Conservation (phyloP, 2,113 vertebrate species). For the Pithys albifrons region DNA sequence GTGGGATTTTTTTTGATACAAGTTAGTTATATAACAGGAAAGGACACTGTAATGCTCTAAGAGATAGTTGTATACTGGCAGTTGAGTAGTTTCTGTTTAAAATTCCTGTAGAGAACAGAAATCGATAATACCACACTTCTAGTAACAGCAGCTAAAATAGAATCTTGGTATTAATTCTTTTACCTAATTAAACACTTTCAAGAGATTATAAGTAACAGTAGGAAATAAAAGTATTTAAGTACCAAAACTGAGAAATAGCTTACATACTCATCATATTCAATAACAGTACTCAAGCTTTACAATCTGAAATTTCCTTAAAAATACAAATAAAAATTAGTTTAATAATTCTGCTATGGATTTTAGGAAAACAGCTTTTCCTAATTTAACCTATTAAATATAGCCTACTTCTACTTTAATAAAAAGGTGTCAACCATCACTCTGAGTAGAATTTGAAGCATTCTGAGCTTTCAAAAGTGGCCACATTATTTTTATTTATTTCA, state of each 20-base stretch:
- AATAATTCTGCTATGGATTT: background rate
- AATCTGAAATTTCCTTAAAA: background rate
- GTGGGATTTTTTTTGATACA: background rate
- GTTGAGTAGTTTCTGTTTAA: background rate
- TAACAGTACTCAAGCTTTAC: constrained; percentile 18
- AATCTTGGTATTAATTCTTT: background rate
- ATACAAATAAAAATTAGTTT: background rate
- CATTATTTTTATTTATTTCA: background rate
- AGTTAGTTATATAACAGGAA: background rate
- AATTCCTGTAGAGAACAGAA: background rate
- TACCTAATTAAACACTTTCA: background rate
- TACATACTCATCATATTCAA: background rate
- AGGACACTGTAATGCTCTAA: background rate
- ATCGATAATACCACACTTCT: background rate
- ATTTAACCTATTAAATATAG: background rate
- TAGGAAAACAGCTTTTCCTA: constrained; percentile 15
- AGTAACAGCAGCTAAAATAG: background rate
- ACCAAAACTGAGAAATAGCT: constrained; percentile 42
- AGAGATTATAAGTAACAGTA: constrained; percentile 37
- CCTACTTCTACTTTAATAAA: background rate
- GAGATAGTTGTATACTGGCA: background rate
- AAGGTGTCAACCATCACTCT: background rate
- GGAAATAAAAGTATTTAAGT: constrained; percentile 57
- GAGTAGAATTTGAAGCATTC: background rate
- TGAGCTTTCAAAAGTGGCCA: background rate